Percentiles rank a stretch among this genome's conserved stretches.
These are phyloP conservation scores for Cossypha caffra DNA, from an alignment of 2,797 vertebrate species.

Conservation along the genomic window DNA sequence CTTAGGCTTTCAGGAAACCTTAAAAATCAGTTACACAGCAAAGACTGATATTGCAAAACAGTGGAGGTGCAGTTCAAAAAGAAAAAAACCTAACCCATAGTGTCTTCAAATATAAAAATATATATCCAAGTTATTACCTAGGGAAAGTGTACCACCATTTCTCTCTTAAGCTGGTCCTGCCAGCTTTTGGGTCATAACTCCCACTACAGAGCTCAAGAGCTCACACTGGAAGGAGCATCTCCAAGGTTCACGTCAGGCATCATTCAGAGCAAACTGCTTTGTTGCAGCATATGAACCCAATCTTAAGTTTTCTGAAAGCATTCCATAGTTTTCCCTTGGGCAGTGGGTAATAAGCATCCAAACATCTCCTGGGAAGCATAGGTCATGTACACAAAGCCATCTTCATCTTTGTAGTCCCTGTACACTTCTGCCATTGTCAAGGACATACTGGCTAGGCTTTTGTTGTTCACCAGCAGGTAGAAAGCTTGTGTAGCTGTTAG, in stretches of 20 bases:
- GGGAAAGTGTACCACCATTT: neutral
- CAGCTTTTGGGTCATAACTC: conserved; percentile 54
- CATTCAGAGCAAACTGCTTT: neutral
- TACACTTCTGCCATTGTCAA: conserved; percentile 91
- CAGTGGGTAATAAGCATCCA: conserved; percentile 59
- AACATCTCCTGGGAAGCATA: conserved; percentile 95
- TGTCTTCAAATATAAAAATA: conserved; percentile 60
- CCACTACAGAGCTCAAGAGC: conserved; percentile 12
- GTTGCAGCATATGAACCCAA: neutral
- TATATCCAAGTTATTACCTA: conserved; percentile 1
- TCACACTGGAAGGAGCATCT: conserved; percentile 12
- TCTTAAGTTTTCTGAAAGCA: conserved; percentile 15
- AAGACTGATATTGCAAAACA: neutral
- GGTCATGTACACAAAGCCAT: conserved; percentile 93
- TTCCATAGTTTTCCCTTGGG: neutral
- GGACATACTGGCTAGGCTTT: conserved; percentile 85
- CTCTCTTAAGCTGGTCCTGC: conserved; percentile 51
- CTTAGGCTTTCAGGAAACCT: neutral
- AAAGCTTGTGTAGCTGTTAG: conserved; percentile 86
- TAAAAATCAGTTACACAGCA: conserved; percentile 43
- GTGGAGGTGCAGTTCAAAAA: neutral
- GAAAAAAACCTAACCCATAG: neutral
- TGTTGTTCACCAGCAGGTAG: conserved; percentile 83
- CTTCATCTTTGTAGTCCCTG: conserved; percentile 87
- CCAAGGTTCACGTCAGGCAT: neutral